These are phyloP conservation scores for Stenotaenia linearis DNA, from an alignment of 2,888 invertebrate genomes.

Conservation along the genomic window DNA sequence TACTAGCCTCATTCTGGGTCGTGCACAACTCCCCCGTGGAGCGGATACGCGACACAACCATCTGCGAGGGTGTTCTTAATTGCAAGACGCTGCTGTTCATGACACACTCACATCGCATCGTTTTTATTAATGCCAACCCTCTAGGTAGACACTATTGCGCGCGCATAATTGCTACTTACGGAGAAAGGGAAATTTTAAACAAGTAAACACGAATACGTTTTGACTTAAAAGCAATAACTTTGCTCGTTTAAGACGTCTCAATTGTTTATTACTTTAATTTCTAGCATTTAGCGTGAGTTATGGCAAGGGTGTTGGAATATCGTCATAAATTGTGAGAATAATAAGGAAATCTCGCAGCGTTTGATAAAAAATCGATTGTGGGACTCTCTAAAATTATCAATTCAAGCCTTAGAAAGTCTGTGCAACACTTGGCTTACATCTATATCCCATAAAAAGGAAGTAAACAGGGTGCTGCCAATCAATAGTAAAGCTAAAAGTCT, in stretches of 20 bases:
- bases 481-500: background rate
- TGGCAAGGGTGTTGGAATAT: no score
- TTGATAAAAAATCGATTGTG: background rate
- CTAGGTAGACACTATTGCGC: background rate
- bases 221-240: background rate
- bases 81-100: slow-evolving; percentile 7
- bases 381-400: background rate
- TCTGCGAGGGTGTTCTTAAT: slow-evolving; percentile 20
- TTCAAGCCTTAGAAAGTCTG: background rate
- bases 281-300: no score
- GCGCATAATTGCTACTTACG: background rate
- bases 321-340: no score
- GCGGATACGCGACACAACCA: slow-evolving; percentile 8
- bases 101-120: slow-evolving; percentile 18
- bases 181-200: background rate
- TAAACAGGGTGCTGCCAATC: background rate
- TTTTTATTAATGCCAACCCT: background rate
- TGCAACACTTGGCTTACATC: background rate
- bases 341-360: no score
- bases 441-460: background rate
- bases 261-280: background rate
- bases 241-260: background rate
- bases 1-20: slow-evolving; percentile 5
- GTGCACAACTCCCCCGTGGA: background rate
- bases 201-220: background rate